Evolutionary conservation across 2,888 invertebrate species (phyloP).

Genomic region (Acronicta leporina): DNA sequence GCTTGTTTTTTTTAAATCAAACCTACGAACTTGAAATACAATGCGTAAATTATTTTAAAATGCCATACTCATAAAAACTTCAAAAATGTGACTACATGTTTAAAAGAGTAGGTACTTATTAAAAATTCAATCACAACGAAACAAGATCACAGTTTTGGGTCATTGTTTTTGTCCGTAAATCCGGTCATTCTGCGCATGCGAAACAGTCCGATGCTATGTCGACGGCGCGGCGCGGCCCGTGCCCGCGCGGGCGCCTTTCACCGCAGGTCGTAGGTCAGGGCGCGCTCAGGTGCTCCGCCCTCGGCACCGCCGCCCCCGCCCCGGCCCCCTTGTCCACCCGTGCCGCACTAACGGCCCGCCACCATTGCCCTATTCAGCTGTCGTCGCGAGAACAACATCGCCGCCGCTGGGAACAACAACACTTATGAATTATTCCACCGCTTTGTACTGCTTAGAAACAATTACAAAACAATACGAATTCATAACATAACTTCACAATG

Average conservation of each 20-base stretch:
- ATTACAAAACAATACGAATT: conserved; percentile 86
- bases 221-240: conserved; percentile 64
- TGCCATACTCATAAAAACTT: too few species aligned
- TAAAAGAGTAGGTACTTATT: conserved; percentile 16
- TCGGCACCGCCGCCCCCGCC: conserved; percentile 62
- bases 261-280: conserved; percentile 88
- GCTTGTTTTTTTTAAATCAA: too few species aligned
- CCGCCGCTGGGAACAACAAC: conserved; percentile 80
- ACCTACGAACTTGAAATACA: too few species aligned
- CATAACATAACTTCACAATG: conserved; percentile 81
- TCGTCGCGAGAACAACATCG: conserved; percentile 79
- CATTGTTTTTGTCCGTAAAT: conserved; percentile 71
- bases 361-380: conserved; percentile 87
- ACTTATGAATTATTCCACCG: conserved; percentile 86
- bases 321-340: conserved; percentile 61
- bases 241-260: conserved; percentile 87
- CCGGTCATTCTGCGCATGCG: conserved; percentile 74
- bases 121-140: conserved; percentile 48
- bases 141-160: conserved; percentile 58
- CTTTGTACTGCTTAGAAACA: conserved; percentile 81
- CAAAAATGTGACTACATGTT: conserved; percentile 4
- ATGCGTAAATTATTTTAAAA: too few species aligned
- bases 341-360: conserved; percentile 76
- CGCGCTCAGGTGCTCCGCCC: conserved; percentile 89
- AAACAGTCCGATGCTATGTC: conserved; percentile 78